These are phyloP conservation scores for Neodiprion virginianus DNA, from an alignment of 1,140 invertebrate genomes.

Conservation along the genomic window DNA sequence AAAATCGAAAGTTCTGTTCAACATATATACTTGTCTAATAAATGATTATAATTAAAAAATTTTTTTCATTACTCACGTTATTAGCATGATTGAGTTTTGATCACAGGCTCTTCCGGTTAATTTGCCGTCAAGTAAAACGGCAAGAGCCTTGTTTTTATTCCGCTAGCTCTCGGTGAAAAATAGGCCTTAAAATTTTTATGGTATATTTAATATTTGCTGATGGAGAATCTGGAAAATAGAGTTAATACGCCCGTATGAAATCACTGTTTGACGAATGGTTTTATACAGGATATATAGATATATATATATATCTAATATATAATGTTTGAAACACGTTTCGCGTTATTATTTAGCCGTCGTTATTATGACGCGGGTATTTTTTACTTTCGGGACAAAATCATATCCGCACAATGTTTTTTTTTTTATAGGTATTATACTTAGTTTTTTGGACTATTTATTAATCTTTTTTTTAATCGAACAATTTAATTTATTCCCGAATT, in stretches of 20 bases:
- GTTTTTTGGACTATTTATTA: no score
- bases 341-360: no score
- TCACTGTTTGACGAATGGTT: neutral
- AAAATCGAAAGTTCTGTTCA: no score
- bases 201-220: neutral
- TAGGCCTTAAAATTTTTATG: neutral
- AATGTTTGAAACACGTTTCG: no score
- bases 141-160: neutral
- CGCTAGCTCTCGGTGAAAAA: neutral
- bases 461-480: no score
- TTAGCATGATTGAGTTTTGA: neutral
- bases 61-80: neutral
- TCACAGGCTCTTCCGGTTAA: neutral
- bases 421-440: no score
- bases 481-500: no score
- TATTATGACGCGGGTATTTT: no score
- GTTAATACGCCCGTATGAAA: neutral
- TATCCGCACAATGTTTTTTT: no score
- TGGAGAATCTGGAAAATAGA: conserved; percentile 2
- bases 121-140: neutral
- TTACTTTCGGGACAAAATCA: no score
- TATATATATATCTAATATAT: no score
- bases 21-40: neutral
- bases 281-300: no score
- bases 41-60: neutral